Base-by-base conservation (phyloP, 2,113 vertebrate genomes). In the Tauraco erythrolophus region DNA sequence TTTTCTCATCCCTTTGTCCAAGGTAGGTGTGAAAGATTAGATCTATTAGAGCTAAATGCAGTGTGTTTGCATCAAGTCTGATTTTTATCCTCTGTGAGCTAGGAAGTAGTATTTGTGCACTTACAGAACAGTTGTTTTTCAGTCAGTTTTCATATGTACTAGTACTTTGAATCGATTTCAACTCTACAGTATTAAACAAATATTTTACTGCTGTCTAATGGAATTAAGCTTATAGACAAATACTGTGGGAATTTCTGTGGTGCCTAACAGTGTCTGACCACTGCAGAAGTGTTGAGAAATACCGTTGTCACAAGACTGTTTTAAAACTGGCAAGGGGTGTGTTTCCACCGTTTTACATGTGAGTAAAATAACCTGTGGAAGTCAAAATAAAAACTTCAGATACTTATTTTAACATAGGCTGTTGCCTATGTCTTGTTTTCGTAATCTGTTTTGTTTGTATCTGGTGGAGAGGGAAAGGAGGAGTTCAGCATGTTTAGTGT, bases 1-100 rank as follows among this genome's bases (percentile, higher is more conserved):
- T 97, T 99, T 99, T 96, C 98, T 99, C 54, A 99, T 99, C 93
- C 99, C 99, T 4, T 96, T 99, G 94, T 99, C 99, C 64, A 99
- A 99, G 99, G 99, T 99, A 91, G 78, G 96, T 84, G 13, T 68
- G 28, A 22, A 93, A 83, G 48, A 43, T 70, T 28, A 57, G 41
- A 53, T 65, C 46, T 74, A 0, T 37, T 81, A 58, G 11, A 70
- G 25, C 58, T 91, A 85, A 92, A 72, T 60, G 25, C 22, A 27
- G 9, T 1, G 5, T 41, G 25, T 28, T 92, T 86, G 22, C 21
- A n/a, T 82, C 23, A 19, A 19, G 23, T 25, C 65, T 39, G 68
- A 25, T n/a, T 83, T 89, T 83, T 85, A 65, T 65, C 21, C 30
- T 50, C 24, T 92, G 25, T 58, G 51, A 58, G 23, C 31, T 62